A percentile compares a stretch with the other conserved stretches of the same genome.
phyloP scores from a whole-genome alignment of 2,797 vertebrate species.

The Heliangelus exortis region DNA sequence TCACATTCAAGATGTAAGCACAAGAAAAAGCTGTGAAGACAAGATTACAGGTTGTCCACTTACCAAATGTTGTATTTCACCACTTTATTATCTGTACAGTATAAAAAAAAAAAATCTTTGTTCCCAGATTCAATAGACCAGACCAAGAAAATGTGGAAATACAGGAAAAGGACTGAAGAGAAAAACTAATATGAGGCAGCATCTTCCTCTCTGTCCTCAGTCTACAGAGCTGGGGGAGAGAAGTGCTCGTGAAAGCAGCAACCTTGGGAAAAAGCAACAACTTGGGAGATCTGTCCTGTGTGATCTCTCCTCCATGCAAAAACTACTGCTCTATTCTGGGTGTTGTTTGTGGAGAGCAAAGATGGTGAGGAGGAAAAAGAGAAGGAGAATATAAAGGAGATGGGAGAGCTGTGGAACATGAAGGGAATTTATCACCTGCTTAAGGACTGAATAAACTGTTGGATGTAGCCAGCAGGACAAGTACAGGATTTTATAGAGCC shows the following conservation, averaged over 20 bases:
- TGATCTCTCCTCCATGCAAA: not conserved
- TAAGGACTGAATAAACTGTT: not conserved
- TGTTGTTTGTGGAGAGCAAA: not conserved
- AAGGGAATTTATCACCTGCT: not conserved
- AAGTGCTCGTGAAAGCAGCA: not conserved
- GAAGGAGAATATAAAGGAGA: not conserved
- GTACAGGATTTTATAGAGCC: not conserved
- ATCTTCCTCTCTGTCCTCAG: not conserved
- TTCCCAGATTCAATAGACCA: not conserved
- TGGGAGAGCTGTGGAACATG: not conserved
- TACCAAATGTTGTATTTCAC: slow-evolving; percentile 7
- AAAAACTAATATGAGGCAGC: not conserved
- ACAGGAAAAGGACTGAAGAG: not conserved
- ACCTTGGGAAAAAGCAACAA: not conserved
- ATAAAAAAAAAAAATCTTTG: not conserved
- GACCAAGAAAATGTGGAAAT: not conserved
- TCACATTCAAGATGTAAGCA: not conserved
- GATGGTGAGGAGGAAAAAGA: not conserved
- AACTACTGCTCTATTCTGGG: not conserved
- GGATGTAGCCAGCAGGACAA: not conserved
- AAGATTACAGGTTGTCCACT: slow-evolving; percentile 42
- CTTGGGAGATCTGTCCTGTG: not conserved
- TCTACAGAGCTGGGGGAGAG: not conserved
- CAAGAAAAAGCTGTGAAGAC: not conserved
- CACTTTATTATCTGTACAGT: not conserved